These are phyloP conservation scores for Thera obeliscata DNA, from an alignment of 2,888 invertebrate species.

Conservation along the genomic window DNA sequence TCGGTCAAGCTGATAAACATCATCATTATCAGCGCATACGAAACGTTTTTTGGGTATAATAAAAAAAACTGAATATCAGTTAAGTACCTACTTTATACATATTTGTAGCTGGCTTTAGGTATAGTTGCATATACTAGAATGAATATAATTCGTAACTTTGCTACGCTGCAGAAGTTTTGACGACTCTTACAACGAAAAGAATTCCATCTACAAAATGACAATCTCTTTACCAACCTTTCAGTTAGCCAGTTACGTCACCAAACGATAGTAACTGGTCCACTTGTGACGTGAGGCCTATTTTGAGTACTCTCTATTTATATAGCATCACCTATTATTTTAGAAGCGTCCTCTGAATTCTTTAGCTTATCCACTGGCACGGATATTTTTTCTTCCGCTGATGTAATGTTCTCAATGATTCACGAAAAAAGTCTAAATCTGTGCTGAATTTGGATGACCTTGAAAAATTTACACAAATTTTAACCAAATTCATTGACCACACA, in stretches of 20 bases:
- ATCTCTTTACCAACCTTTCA: conserved; percentile 28
- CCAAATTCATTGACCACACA: neutral
- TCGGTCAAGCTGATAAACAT: too few relatives aligned
- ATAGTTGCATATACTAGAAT: too few relatives aligned
- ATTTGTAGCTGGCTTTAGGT: too few relatives aligned
- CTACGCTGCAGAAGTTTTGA: too few relatives aligned
- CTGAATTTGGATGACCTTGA: conserved; percentile 40
- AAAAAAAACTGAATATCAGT: too few relatives aligned
- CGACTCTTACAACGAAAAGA: too few relatives aligned
- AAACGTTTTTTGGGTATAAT: too few relatives aligned
- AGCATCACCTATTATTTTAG: conserved; percentile 75
- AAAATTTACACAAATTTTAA: conserved; percentile 17
- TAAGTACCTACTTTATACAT: too few relatives aligned
- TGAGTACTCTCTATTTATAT: conserved; percentile 71
- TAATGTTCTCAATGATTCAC: conserved; percentile 45
- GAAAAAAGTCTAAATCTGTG: conserved; percentile 29
- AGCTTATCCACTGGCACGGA: conserved; percentile 50
- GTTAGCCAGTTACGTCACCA: conserved; percentile 59
- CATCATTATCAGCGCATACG: too few relatives aligned
- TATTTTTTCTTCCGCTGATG: conserved; percentile 50
- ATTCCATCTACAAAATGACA: neutral
- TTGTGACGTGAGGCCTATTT: conserved; percentile 76
- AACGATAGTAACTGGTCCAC: conserved; percentile 62
- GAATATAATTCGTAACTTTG: too few relatives aligned
- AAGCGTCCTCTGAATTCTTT: conserved; percentile 68